phyloP scores from a whole-genome alignment of 2,113 vertebrate species.

The Erinaceus europaeus region DNA sequence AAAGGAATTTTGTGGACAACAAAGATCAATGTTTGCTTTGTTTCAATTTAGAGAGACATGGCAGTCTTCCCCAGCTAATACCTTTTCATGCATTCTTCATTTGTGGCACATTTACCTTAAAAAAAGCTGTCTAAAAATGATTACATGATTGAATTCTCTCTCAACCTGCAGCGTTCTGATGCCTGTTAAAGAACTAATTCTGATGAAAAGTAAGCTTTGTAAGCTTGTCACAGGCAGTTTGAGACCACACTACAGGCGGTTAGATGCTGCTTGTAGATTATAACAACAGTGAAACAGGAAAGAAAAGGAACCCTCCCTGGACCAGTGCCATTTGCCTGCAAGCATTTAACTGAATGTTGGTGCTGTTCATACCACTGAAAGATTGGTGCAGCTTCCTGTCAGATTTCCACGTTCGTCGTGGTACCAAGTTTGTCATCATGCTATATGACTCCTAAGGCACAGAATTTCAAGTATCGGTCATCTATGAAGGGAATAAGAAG shows the following conservation, averaged over 20 bases:
- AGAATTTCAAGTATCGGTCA: not conserved
- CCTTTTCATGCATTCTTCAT: not conserved
- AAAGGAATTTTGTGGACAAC: not conserved
- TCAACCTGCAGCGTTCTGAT: not conserved
- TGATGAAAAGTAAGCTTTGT: not conserved
- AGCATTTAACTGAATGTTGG: not conserved
- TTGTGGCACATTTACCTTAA: not conserved
- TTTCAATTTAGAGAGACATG: not conserved
- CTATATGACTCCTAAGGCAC: not conserved
- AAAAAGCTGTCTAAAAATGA: not conserved
- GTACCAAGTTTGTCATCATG: not conserved
- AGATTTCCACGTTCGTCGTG: conserved; percentile 23
- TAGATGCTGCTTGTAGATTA: too few relatives aligned
- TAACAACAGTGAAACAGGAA: too few relatives aligned
- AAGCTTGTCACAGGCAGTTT: not conserved
- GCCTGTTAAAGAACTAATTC: not conserved
- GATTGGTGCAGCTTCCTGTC: not conserved
- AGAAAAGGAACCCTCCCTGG: too few relatives aligned
- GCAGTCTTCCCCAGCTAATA: not conserved
- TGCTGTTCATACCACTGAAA: not conserved
- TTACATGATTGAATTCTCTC: not conserved
- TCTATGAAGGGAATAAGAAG: not conserved
- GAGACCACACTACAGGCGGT: too few relatives aligned
- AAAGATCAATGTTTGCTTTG: not conserved
- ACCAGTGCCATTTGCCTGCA: not conserved